Evolutionary conservation across 2,888 invertebrate species (phyloP), one percentile per base, ranked within the genome.

Genomic region (Gortyna flavago): DNA sequence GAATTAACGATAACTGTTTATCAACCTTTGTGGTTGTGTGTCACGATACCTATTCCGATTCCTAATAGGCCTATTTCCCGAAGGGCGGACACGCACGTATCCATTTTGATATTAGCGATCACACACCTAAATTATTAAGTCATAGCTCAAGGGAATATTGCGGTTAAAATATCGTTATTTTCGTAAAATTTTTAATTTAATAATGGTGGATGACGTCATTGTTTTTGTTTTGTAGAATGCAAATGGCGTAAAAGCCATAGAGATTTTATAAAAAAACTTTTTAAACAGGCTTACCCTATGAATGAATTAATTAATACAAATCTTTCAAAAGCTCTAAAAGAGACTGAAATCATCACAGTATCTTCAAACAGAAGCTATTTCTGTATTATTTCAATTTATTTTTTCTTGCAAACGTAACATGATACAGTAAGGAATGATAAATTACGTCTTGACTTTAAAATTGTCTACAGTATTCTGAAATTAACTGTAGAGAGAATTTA

Each of bases 41-140:
- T 87, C 89, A 89, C 89, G 89, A 81, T 83, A 85, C 75, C 85
- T 85, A 83, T 86, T 86, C 62, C 87, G 85, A 88, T 86, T 80
- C 82, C 80, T 88, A 88, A 87, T 88, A 85, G 85, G 88, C 70
- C 77, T 84, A 86, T 85, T 90, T 89, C 90, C 89, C 66, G 72
- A 88, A 88, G 87, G 86, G 77, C 76, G 44, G 77, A 76, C 81
- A 86, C 89, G 83, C 88, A 88, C 89, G 86, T 88, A 88, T 88
- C 89, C 91, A 91, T 91, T 91, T 89, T 89, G 85, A 88, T 91
- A 91, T 90, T 89, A 90, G 87, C 80, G 83, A 89, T 90, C 87
- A 85, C 87, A 89, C 90, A 86, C 88, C 89, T 89, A 90, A 91
- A 91, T 91, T 90, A 91, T 90, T 90, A 90, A 89, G 86, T 87